A percentile compares a stretch with the other conserved stretches of the same genome.
Evolutionary conservation across 2,797 vertebrate genomes (phyloP).

Genomic region (Enoplosus armatus): DNA sequence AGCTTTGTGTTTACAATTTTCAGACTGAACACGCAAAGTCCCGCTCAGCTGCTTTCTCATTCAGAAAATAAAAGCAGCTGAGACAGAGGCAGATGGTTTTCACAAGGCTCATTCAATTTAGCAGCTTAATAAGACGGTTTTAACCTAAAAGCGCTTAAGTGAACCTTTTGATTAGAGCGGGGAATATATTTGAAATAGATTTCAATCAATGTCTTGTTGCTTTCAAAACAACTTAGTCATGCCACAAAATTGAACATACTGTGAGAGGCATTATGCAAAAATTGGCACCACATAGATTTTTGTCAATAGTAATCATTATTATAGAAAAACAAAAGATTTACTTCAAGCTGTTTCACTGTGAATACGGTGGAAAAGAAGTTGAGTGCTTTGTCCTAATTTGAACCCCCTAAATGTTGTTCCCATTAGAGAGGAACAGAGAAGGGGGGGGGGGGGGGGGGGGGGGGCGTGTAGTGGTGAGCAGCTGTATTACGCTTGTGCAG

Average conservation of each 20-base stretch:
- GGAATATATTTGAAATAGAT: constrained; percentile 58
- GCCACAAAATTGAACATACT: constrained; percentile 30
- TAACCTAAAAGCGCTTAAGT: constrained; percentile 60
- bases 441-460: too few species aligned
- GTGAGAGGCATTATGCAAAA: constrained; percentile 30
- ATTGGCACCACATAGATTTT: constrained; percentile 31
- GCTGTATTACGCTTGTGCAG: constrained; percentile 36
- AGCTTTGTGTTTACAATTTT: constrained; percentile 28
- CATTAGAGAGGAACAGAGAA: constrained; percentile 31
- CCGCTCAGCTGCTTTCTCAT: constrained; percentile 53
- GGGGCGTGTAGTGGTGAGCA: not conserved
- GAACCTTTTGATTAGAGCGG: constrained; percentile 67
- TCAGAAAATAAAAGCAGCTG: constrained; percentile 62
- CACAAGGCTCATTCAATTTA: constrained; percentile 77
- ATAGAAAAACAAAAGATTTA: constrained; percentile 14
- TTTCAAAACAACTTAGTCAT: constrained; percentile 29
- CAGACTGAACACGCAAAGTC: constrained; percentile 43
- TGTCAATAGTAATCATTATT: constrained; percentile 30
- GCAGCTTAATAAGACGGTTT: constrained; percentile 67
- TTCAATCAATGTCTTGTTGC: constrained; percentile 50
- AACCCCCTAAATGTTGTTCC: constrained; percentile 46
- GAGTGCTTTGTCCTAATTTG: constrained; percentile 47
- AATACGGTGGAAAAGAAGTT: constrained; percentile 15
- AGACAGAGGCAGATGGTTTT: constrained; percentile 76
- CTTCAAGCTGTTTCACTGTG: constrained; percentile 38